A percentile compares a stretch with the other conserved stretches of the same genome.
Evolutionary conservation across 53 echinoderm and acorn worm genomes (phyloP).

Genomic region (Astropecten irregularis): DNA sequence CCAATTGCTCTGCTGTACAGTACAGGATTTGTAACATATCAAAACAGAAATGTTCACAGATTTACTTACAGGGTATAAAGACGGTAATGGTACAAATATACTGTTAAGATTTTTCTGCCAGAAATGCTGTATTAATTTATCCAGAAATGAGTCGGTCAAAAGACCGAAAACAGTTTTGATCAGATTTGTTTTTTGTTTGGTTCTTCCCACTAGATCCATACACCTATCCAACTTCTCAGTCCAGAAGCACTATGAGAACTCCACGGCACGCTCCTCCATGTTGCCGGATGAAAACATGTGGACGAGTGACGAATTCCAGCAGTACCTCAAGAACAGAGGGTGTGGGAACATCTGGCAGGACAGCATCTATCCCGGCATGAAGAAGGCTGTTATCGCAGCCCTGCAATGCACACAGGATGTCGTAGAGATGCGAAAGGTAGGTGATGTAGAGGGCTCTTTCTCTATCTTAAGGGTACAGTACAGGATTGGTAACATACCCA

Average conservation of each 20-base stretch:
- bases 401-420: constrained; percentile 91
- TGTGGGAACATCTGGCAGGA: constrained; percentile 84
- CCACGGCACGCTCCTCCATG: constrained; percentile 61
- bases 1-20: too few relatives aligned
- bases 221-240: constrained; percentile 97
- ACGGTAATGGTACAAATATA: too few relatives aligned
- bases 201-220: constrained; percentile 67
- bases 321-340: constrained; percentile 83
- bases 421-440: constrained; percentile 89
- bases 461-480: too few relatives aligned
- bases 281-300: constrained; percentile 98
- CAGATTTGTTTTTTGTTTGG: neutral
- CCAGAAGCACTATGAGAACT: constrained; percentile 87
- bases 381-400: constrained; percentile 82
- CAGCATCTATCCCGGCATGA: constrained; percentile 95
- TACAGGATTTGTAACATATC: too few relatives aligned
- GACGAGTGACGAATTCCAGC: constrained; percentile 78
- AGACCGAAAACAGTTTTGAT: too few relatives aligned
- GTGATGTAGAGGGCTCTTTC: neutral
- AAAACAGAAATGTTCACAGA: too few relatives aligned
- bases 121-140: too few relatives aligned
- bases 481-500: too few relatives aligned
- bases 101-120: too few relatives aligned
- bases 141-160: too few relatives aligned
- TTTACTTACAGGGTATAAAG: too few relatives aligned